Base-by-base conservation (phyloP, 2,113 vertebrate species). In the Upupa epops region DNA sequence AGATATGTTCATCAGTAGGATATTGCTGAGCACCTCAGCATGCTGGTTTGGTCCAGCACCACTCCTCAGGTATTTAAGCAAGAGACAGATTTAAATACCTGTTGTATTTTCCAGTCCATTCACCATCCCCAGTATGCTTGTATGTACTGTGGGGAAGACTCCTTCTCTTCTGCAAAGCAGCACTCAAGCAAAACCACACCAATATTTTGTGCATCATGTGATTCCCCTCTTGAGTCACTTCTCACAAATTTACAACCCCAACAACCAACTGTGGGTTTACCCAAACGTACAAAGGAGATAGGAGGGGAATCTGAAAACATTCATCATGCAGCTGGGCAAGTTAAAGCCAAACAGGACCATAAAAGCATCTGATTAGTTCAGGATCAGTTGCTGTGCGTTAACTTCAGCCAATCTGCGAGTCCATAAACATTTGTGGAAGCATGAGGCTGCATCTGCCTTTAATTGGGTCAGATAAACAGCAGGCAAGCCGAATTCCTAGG, bases 391-490 rank as follows among this genome's bases (percentile, higher is more conserved):
- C 66, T 82, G 3, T 77, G 32, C 24, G 16, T 75, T 85, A 86
- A 58, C 76, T 42, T 71, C 69, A 49, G 76, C 72, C 92, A 60
- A 83, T 88, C 94, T 80, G 48, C 88, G 79, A 71, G 77, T 69
- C 90, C 84, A 36, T 64, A 71, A 90, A 84, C 2, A 3, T 65
- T 52, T 32, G 4, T 76, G 64, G 82, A 91, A 87, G 71, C 7
- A 3, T 72, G 56, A 82, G 80, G 66, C 87, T 94, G 86, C 95
- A 92, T 95, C 91, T 95, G 94, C 75, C 78, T 95, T 92, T 82
- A 82, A 87, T 76, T 84, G 82, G 85, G 85, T 79, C 59, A 91
- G 78, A 92, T 66, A 87, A 79, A 88, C 78, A 61, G 73, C 84
- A 89, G 70, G 91, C 84, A 85, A 91, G 71, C 75, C 91, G 89